Base-by-base conservation (phyloP, 2,797 vertebrate genomes). In the Pseudopleuronectes americanus region DNA sequence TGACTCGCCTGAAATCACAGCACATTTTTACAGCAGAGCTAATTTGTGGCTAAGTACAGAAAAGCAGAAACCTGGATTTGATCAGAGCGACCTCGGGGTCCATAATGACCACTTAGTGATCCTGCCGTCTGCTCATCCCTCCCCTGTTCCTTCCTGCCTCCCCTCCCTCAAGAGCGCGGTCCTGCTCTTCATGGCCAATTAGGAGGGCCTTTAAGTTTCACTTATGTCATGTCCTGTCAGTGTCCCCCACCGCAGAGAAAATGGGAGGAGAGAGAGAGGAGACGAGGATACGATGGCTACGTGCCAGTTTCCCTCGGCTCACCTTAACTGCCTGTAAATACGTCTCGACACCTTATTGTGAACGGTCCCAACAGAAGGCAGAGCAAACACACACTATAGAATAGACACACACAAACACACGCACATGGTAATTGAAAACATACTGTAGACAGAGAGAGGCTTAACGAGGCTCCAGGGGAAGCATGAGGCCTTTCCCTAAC, bases 131-230 rank as follows among this genome's bases (percentile, higher is more conserved):
- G 45, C 74, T 64, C 63, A 68, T 57, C 68, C 77, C 41, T 55
- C 26, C 21, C 53, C 38, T 24, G n/a, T 78, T 83, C 64, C 76
- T 77, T 86, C 80, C 81, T 78, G 56, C 38, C 41, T 77, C 61
- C 77, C 48, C 65, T 60, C 48, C 43, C 65, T 22, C 16, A 64
- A 66, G 68, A 72, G 63, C 28, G 58, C 26, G 33, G 5, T 52
- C 57, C 68, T 57, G 51, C 57, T 61, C 63, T 61, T 71, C 45
- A 70, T 53, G 64, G 71, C 47, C 64, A 84, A 84, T 82, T 88
- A 87, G 66, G 14, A 3, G 1, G 12, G 53, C 63, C 45, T 79
- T 79, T 58, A 74, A 61, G 55, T 74, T 70, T 58, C 22, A 68
- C 53, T 70, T 63, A 53, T 41, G 65, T 73, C 71, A 73, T 45